These are phyloP conservation scores for Busseola fusca DNA, from an alignment of 2,888 invertebrate genomes.

Conservation along the genomic window DNA sequence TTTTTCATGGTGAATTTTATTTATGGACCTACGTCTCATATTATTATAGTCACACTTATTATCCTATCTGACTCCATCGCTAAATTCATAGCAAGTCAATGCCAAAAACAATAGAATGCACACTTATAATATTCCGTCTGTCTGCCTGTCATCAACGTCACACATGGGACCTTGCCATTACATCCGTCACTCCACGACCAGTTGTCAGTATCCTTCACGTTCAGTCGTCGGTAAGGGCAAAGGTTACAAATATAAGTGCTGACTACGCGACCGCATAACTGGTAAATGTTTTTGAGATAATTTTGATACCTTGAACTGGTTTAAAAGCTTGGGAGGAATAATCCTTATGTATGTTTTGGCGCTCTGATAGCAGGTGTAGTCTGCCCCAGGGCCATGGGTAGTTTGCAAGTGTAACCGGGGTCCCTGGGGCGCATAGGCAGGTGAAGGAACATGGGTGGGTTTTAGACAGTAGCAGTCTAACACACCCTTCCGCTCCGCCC, in stretches of 20 bases:
- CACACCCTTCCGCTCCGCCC: too few species aligned
- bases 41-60: too few species aligned
- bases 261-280: slow-evolving; percentile 43
- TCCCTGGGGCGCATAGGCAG: too few species aligned
- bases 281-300: slow-evolving; percentile 40
- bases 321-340: slow-evolving; percentile 20
- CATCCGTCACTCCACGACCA: slow-evolving; percentile 58
- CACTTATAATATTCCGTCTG: slow-evolving; percentile 19
- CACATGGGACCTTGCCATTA: slow-evolving; percentile 60
- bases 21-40: accelerated
- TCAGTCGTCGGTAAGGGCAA: slow-evolving; percentile 46
- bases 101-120: slow-evolving; percentile 38
- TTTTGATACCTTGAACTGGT: slow-evolving; percentile 55
- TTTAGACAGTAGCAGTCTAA: too few species aligned
- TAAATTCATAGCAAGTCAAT: slow-evolving; percentile 46
- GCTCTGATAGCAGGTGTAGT: too few species aligned
- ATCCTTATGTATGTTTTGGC: background rate
- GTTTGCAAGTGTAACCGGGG: too few species aligned
- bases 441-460: too few species aligned
- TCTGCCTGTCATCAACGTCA: slow-evolving; percentile 41
- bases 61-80: slow-evolving; percentile 14
- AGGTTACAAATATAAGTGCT: slow-evolving; percentile 51
- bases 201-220: slow-evolving; percentile 61
- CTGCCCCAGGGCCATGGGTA: too few species aligned
- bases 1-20: background rate